Evolutionary conservation across 2,888 invertebrate genomes (phyloP).

Genomic region (Eustalomyia histrio): DNA sequence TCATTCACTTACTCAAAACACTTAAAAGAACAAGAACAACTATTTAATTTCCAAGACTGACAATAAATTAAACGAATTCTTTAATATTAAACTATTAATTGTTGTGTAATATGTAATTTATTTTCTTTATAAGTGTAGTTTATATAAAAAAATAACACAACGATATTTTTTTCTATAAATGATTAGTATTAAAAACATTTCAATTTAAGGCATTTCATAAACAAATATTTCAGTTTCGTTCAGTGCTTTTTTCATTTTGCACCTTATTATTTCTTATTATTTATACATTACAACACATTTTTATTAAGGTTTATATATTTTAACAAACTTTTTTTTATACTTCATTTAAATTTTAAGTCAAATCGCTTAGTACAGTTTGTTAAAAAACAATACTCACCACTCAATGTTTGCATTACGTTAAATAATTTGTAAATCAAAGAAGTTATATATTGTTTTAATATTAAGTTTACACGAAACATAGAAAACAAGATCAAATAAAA

Average conservation of each 20-base stretch:
- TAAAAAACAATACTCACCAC: slow-evolving; percentile 17
- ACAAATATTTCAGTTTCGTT: background rate
- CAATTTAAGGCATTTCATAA: slow-evolving; percentile 25
- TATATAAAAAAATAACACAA: slow-evolving; percentile 36
- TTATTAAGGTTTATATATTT: slow-evolving; percentile 12
- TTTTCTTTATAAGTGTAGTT: background rate
- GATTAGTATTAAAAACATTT: slow-evolving; percentile 23
- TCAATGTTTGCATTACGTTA: slow-evolving; percentile 18
- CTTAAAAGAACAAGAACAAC: slow-evolving; percentile 38
- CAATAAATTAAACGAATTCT: slow-evolving; percentile 59
- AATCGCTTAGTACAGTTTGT: slow-evolving; percentile 34
- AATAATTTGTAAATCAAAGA: slow-evolving; percentile 25
- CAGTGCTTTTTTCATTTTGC: background rate
- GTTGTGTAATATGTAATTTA: slow-evolving; percentile 24
- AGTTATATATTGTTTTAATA: slow-evolving; percentile 43
- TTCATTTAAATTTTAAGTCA: slow-evolving; percentile 5
- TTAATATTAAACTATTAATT: slow-evolving; percentile 51
- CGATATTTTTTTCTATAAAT: slow-evolving; percentile 42
- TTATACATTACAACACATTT: slow-evolving; percentile 12
- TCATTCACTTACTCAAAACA: slow-evolving; percentile 31
- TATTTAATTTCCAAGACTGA: slow-evolving; percentile 66
- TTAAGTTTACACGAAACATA: slow-evolving; percentile 48
- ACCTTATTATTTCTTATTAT: slow-evolving; percentile 7
- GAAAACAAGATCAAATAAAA: slow-evolving; percentile 10
- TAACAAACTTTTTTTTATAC: slow-evolving; percentile 24